Base-by-base conservation (phyloP, 2,888 invertebrate species). In the Mimumesa dahlbomi region DNA sequence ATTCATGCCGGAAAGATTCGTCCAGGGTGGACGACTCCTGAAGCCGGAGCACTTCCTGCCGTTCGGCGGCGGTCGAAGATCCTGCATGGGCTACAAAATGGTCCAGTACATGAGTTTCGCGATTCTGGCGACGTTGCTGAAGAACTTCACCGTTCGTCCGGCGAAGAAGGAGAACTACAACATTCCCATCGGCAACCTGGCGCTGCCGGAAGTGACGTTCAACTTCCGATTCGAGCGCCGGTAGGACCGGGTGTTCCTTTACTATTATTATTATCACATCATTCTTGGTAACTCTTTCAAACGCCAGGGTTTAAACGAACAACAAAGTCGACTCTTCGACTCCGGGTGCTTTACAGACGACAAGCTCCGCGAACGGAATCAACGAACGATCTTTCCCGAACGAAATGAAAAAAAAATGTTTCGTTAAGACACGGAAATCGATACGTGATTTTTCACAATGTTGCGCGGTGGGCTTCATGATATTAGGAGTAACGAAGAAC, bases 41-140 rank as follows among this genome's bases (percentile, higher is more conserved):
- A 94, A 93, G 79, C 93, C 94, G 0, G 92, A 93, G 22, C 90
- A 92, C 82, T 94, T 94, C 82, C 85, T 94, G 16, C 94, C 94
- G 0, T 94, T 94, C 84, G 93, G 93, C 0, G 92, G 92, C 2
- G 94, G 94, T 0, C 90, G 92, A 69, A 89, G 94, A 36, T 92
- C 93, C 29, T 94, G 94, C 85, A 92, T 94, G 92, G 94, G 94
- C 0, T 93, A 93, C 88, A 93, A 93, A 83, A 90, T 94, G 89
- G 93, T 93, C 0, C 92, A 93, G 74, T 90, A 92, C 50, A 83
- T 93, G 6, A 91, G 92, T 54, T 92, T 93, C 78, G 89, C 92
- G 1, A 89, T 91, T 2, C 70, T 93, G 9, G 91, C 91, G 2
- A 91, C 91, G 14, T 76, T 93, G 14, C 82, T 93, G 59, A 92